phyloP scores from a whole-genome alignment of 2,113 vertebrate genomes.

The Myxocyprinus asiaticus region DNA sequence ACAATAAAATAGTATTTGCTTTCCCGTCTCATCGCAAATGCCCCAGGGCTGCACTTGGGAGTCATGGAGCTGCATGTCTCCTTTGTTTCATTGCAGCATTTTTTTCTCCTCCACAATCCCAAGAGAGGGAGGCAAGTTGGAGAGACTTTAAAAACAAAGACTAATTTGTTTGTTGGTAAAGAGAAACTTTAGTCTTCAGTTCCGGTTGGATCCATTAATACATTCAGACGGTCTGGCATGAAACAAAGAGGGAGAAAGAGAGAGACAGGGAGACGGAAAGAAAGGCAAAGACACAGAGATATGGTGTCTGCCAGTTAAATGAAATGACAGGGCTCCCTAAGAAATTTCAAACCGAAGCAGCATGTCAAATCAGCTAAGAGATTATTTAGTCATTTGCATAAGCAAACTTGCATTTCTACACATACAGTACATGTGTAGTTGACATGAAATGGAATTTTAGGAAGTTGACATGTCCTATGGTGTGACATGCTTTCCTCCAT shows the following conservation, averaged over 20 bases:
- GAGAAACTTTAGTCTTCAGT: constrained; percentile 73
- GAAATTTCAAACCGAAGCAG: too few species aligned
- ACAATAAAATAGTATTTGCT: constrained; percentile 69
- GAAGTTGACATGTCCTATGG: too few species aligned
- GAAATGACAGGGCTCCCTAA: background rate
- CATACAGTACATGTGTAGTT: too few species aligned
- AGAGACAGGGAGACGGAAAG: background rate
- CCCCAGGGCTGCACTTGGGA: constrained; percentile 68
- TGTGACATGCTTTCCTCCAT: too few species aligned
- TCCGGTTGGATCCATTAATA: constrained; percentile 77
- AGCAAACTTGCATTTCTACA: too few species aligned
- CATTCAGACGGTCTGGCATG: constrained; percentile 62
- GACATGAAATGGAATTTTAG: too few species aligned
- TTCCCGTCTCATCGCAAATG: constrained; percentile 71
- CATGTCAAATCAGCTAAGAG: background rate
- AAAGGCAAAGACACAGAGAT: constrained; percentile 31
- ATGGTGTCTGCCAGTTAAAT: constrained; percentile 57
- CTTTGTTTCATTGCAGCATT: constrained; percentile 78
- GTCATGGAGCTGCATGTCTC: constrained; percentile 73
- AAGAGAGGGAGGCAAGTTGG: constrained; percentile 65
- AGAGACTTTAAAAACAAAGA: constrained; percentile 74
- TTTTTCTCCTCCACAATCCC: constrained; percentile 55
- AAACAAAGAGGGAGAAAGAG: constrained; percentile 37
- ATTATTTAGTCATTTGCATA: too few species aligned
- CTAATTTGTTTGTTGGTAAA: constrained; percentile 82